These are phyloP conservation scores for Netelia fuscicornis DNA, from an alignment of 2,888 invertebrate genomes.

Conservation along the genomic window DNA sequence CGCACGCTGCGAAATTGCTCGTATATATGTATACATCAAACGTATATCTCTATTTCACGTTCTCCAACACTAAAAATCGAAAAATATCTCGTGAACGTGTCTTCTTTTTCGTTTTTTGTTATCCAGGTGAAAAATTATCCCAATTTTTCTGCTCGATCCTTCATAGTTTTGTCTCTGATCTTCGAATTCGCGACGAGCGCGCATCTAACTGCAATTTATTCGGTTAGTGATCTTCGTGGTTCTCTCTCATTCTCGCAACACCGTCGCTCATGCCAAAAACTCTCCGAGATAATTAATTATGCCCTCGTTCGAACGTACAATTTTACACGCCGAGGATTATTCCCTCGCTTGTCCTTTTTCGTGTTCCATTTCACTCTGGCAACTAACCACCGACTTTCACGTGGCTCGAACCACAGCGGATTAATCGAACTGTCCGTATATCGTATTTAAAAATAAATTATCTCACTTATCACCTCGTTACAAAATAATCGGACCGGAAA, in stretches of 20 bases:
- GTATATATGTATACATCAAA: conserved; percentile 16
- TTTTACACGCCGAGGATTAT: conserved; percentile 11
- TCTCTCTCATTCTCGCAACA: conserved; percentile 18
- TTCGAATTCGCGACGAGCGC: conserved; percentile 14
- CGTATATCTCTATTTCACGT: conserved; percentile 1
- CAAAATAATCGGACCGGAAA: neutral
- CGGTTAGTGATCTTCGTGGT: conserved; percentile 43
- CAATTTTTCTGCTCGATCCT: conserved; percentile 3
- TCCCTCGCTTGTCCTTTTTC: conserved; percentile 1
- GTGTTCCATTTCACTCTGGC: conserved; percentile 22
- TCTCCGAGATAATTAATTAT: conserved; percentile 50
- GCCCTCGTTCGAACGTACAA: conserved; percentile 38
- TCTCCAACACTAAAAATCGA: conserved; percentile 14
- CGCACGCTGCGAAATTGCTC: conserved; percentile 68
- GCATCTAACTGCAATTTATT: conserved; percentile 49
- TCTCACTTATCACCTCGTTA: neutral
- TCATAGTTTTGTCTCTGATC: neutral
- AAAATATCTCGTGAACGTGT: neutral
- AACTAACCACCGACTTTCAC: conserved; percentile 32
- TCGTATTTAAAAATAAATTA: neutral
- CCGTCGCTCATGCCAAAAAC: conserved; percentile 51
- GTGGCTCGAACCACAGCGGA: conserved; percentile 17
- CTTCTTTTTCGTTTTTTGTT: neutral
- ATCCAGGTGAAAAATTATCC: neutral
- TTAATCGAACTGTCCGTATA: neutral